These are phyloP conservation scores for Caenorhabditis doughertyi DNA, from an alignment of 2,888 invertebrate species.

Conservation along the genomic window DNA sequence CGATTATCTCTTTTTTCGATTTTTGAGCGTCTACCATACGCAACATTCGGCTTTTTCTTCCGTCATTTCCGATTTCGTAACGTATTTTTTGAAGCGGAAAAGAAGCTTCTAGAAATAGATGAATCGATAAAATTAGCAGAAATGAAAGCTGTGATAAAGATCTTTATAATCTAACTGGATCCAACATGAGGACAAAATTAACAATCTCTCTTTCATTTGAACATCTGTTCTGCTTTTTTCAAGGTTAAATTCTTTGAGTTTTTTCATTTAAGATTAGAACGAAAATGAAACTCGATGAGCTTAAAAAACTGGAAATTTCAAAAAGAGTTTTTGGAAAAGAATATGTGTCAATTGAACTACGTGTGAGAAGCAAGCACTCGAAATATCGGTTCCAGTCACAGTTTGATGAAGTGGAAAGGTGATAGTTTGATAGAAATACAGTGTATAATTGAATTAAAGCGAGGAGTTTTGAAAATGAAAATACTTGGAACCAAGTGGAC, in stretches of 20 bases:
- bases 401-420: slow-evolving; percentile 3
- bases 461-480: not conserved
- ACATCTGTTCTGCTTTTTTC: slow-evolving; percentile 9
- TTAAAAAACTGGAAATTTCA: not conserved
- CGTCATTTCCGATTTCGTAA: slow-evolving; percentile 18
- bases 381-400: slow-evolving; percentile 27
- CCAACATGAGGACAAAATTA: not conserved
- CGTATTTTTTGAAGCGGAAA: slow-evolving; percentile 23
- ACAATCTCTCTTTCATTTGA: slow-evolving; percentile 2
- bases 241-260: not conserved
- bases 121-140: slow-evolving; percentile 14
- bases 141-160: slow-evolving; percentile 8
- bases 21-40: slow-evolving; percentile 9
- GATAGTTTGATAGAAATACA: slow-evolving; percentile 4
- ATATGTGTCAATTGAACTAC: not conserved
- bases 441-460: slow-evolving; percentile 2
- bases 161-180: slow-evolving; percentile 29
- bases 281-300: not conserved
- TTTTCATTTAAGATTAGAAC: not conserved
- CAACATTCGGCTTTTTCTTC: not conserved
- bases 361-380: not conserved
- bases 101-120: slow-evolving; percentile 23
- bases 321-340: not conserved
- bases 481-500: not conserved
- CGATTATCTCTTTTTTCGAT: not conserved